Evolutionary conservation across 2,888 invertebrate species (phyloP), one percentile per base, ranked within the genome.

Genomic region (Melanostoma mellinum): DNA sequence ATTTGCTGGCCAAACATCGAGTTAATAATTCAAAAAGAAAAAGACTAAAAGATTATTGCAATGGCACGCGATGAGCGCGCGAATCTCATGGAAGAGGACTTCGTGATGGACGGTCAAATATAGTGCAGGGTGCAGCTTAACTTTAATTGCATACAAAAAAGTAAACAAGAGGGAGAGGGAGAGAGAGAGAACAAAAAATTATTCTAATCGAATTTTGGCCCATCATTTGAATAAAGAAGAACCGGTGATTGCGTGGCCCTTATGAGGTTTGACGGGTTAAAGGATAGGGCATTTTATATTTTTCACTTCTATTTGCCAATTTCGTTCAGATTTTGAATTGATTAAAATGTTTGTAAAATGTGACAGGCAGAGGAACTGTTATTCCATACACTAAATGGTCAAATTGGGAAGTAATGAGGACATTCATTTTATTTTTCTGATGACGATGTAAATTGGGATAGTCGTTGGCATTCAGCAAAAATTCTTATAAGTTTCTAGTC

Each of bases 1-100:
- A 84, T 84, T 84, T 84, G 82, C 84, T 84, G 71, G 60, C 84
- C 84, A 79, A 79, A 79, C 79, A 84, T 65, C 55, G 71, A 79
- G 84, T 84, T 75, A 79, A 84, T 84, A 84, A 84, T 84, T 84
- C 74, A 84, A 53, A 84, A 77, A 81, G 65, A 46, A 72, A 74
- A 82, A 73, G 79, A 20, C 20, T 0, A 20, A 20, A 20, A 20
- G 79, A 84, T 84, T 69, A 84, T 84, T 84, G 78, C 79, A 53
- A 53, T 56, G 84, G 84, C 84, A 84, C 84, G 84, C 84, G 84
- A 84, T 84, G 65, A 69, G 58, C 36, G 46, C 48, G 46, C 48
- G 32, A 60, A 55, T 58, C 60, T 46, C 3, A 55, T n/a, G n/a
- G 35, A 30, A 36, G 35, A 42, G 8, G 56, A 55, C 35, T 30